Evolutionary conservation across 2,113 vertebrate species (phyloP), one percentile per base, ranked within the genome.

Genomic region (Vulpes vulpes): DNA sequence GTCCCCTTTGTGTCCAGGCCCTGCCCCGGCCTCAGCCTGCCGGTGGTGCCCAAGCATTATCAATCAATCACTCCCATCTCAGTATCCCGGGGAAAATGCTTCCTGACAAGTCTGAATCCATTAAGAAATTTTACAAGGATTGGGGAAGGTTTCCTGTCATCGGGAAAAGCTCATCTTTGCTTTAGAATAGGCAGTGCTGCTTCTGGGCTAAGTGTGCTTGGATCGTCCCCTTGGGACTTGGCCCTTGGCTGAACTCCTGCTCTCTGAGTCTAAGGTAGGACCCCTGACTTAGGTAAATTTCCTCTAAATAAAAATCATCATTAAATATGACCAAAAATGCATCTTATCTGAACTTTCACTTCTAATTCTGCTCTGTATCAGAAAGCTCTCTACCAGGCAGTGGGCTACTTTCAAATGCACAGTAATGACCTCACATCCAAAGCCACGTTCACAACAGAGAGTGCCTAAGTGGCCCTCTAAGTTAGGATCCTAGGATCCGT

Each of bases 161-260:
- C 38, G 23, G 0, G 14, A 59, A 32, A 53, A 80, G 4, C 8
- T 53, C 19, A 2, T 22, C n/a, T 51, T 43, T 25, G 35, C 16
- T 43, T 14, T 14, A 8, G 49, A 49, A 7, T 1, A 0, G 1
- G 5, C 15, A 17, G 64, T 3, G 0, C 4, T 16, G 59, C 8
- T 19, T n/a, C 35, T 74, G 25, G 2, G 16, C 20, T 4, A 38
- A 71, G 16, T 38, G 35, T 2, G 12, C 16, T 27, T 22, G 16
- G 6, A 32, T 0, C 0, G 0, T 10, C 9, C 1, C 64, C 17
- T 3, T 3, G 2, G 67, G 16, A 19, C 1, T 1, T 10, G 16
- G 12, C 84, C 8, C 15, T 32, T 55, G 35, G 64, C 51, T 17
- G 9, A 22, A 10, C 25, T 5, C 14, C 53, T 73, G 4, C 30